Conservation (phyloP, 2,113 vertebrate genomes). For the Chauna torquata region DNA sequence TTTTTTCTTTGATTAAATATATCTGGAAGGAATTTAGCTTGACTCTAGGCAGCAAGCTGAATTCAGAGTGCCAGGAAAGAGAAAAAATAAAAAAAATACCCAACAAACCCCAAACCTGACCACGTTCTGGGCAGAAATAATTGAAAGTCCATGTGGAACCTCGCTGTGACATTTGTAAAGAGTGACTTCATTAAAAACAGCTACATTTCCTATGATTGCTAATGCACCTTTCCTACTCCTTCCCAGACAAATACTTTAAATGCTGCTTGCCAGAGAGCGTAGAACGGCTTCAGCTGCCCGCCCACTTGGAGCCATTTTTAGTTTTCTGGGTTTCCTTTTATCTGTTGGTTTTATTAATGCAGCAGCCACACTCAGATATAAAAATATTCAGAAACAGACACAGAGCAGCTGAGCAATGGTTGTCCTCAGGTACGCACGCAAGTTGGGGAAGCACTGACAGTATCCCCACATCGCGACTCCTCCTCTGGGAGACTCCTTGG, state of each 20-base stretch:
- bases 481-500: too few species aligned
- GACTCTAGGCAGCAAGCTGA: not conserved
- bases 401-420: fast-evolving
- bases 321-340: not conserved
- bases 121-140: not conserved
- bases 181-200: not conserved
- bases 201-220: not conserved
- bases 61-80: not conserved
- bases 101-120: not conserved
- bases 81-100: not conserved
- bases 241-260: not conserved
- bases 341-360: not conserved
- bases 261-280: not conserved
- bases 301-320: not conserved
- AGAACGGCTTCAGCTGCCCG: not conserved
- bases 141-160: not conserved
- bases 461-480: fast-evolving
- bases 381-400: fast-evolving
- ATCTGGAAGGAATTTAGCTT: not conserved
- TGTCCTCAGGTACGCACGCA: fast-evolving
- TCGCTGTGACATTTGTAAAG: not conserved
- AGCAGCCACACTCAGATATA: fast-evolving
- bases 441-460: fast-evolving
- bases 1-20: not conserved
- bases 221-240: not conserved